phyloP scores from a whole-genome alignment of 2,113 vertebrate species.

The Choloepus hoffmanni region DNA sequence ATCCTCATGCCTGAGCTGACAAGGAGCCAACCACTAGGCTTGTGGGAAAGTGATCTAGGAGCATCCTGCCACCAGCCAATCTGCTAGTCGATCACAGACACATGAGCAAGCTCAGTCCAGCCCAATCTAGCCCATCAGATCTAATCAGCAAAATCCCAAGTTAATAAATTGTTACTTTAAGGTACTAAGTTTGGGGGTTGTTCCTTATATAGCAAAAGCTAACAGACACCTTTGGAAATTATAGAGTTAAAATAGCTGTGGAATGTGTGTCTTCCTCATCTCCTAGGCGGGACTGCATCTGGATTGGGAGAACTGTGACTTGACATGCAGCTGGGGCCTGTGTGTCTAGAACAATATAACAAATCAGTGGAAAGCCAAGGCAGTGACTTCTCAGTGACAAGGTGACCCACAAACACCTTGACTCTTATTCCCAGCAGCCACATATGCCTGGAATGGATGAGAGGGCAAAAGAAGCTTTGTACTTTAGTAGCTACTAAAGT shows the following conservation, averaged over 20 bases:
- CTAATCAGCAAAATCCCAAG: neutral
- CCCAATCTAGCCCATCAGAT: neutral
- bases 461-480: neutral
- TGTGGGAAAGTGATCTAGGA: rapidly evolving
- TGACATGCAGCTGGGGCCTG: neutral
- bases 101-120: rapidly evolving
- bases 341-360: neutral
- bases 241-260: neutral
- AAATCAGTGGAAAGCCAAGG: neutral
- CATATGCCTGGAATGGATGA: neutral
- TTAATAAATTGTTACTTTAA: neutral
- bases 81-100: too few species aligned
- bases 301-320: neutral
- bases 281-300: neutral
- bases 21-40: neutral
- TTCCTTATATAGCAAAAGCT: neutral
- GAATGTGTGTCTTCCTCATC: neutral
- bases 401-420: neutral
- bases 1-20: neutral
- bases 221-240: neutral
- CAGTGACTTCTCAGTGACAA: rapidly evolving
- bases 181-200: neutral
- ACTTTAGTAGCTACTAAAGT: neutral
- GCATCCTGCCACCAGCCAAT: neutral
- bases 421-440: neutral